These are phyloP conservation scores for Opisthocomus hoazin DNA, from an alignment of 2,113 vertebrate genomes.

Conservation along the genomic window DNA sequence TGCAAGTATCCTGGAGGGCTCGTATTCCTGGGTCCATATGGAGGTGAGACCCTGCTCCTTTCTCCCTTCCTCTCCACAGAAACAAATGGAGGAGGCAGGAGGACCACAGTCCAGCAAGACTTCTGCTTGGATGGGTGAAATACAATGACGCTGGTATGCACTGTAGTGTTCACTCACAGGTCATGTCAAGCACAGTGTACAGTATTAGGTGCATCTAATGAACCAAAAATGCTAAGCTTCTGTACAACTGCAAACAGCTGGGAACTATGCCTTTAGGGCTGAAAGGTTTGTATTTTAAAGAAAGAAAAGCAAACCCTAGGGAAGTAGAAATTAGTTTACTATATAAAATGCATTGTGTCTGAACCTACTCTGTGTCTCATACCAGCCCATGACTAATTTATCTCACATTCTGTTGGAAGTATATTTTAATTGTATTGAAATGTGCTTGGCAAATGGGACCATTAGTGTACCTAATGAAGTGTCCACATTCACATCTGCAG, in stretches of 20 bases:
- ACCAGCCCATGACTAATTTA: background rate
- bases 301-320: background rate
- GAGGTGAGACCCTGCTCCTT: background rate
- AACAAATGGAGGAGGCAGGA: background rate
- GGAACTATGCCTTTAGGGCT: background rate
- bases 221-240: background rate
- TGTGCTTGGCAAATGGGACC: background rate
- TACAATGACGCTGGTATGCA: background rate
- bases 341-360: background rate
- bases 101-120: background rate
- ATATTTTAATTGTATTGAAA: background rate
- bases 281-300: background rate
- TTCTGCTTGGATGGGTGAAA: background rate
- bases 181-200: background rate
- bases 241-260: background rate
- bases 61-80: background rate
- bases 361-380: background rate
- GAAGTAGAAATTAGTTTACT: background rate
- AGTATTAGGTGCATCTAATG: background rate
- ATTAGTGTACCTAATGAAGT: slow-evolving; percentile 6
- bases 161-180: background rate
- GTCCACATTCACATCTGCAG: background rate
- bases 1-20: background rate
- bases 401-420: background rate
- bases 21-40: background rate